Conservation (phyloP, 2,797 vertebrate genomes). For the Lithobates pipiens region DNA sequence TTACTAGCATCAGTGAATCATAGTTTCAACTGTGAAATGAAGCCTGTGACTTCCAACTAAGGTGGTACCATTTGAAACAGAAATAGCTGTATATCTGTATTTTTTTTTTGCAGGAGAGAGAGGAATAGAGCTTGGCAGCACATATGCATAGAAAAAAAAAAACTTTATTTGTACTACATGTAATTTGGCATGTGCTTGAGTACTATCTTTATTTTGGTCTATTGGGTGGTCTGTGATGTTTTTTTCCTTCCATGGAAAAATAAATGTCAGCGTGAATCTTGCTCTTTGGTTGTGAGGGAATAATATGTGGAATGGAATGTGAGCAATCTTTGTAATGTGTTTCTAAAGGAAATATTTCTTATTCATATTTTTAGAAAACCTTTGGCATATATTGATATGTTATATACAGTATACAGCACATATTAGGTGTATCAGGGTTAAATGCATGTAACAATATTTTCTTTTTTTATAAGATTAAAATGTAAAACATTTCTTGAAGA, state of each 20-base stretch:
- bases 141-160: constrained; percentile 3
- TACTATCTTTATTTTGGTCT: constrained; percentile 47
- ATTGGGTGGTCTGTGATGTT: constrained; percentile 49
- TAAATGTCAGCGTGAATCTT: constrained; percentile 37
- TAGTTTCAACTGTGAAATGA: not conserved
- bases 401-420: not conserved
- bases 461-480: not conserved
- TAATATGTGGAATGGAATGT: constrained; percentile 38
- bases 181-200: constrained; percentile 18
- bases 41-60: not conserved
- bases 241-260: constrained; percentile 40
- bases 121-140: not conserved
- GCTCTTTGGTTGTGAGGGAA: constrained; percentile 10
- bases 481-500: not conserved
- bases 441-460: not conserved
- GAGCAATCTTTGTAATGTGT: constrained; percentile 45
- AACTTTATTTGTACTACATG: constrained; percentile 22
- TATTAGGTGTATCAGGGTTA: not conserved
- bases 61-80: not conserved
- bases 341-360: constrained; percentile 28
- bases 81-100: too few species aligned
- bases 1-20: not conserved
- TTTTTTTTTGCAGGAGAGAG: too few species aligned
- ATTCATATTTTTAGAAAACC: constrained; percentile 29
- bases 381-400: not conserved